Base-by-base conservation (phyloP, 1,140 invertebrate species). In the Penaeus chinensis region DNA sequence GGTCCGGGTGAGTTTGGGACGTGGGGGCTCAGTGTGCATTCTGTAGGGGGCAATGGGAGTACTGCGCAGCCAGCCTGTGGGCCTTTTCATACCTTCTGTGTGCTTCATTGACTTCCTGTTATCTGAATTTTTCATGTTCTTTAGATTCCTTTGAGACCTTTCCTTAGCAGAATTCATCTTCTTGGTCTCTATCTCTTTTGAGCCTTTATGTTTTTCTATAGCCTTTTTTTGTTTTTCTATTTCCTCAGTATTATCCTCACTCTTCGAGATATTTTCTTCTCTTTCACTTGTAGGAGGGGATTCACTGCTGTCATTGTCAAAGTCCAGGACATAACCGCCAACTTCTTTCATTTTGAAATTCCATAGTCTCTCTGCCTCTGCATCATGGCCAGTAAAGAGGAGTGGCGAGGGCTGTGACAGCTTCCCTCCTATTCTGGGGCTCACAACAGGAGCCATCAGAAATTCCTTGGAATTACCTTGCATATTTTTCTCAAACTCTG, bases 1-100 rank as follows among this genome's bases (percentile, higher is more conserved):
- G 27, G 81, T 60, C 11, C 86, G 86, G 47, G 71, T 87, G 69
- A 87, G 69, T 27, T 66, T 76, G 27, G 81, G 81, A 3, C 47
- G 65, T 37, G 37, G 32, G 69, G 65, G 16, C 10, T 69, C 22
- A 42, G 42, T 71, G 27, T 61, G 22, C 22, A 62, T 63, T 22
- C 13, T 24, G n/a, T 18, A 32, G 7, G 60, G 32, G 18, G 80
- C 86, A 77, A 77, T 60, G 16, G 85, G 86, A 65, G 86, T 82
- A 5, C 71, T 74, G 13, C 86, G 66, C 18, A 87, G 78, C 86
- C 86, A 87, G n/a, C 86, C 80, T 22, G 18, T 62, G 32, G 86
- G 81, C 20, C 65, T 22, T 10, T 13, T 42, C 13, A 47, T 60
- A 19, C 27, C 20, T n/a, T 78, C 27, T 22, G 18, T 47, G 13